phyloP scores from a whole-genome alignment of 1,140 invertebrate genomes.

The Drosophila funebris region DNA sequence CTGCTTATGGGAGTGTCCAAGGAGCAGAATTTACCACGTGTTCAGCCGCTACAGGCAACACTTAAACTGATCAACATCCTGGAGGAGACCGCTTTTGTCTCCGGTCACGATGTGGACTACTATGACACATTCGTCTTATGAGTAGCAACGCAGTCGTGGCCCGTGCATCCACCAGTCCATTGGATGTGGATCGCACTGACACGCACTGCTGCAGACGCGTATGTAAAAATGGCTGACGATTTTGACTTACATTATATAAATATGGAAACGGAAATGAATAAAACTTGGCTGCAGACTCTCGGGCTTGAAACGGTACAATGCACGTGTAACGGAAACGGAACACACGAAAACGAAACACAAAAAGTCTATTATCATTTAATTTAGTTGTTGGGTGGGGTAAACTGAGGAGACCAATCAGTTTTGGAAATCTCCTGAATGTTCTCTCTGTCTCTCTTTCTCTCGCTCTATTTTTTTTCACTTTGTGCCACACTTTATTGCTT shows the following conservation, averaged over 20 bases:
- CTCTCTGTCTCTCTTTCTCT: background rate
- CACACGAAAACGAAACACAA: constrained; percentile 40
- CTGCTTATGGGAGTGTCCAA: constrained; percentile 32
- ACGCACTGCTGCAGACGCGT: constrained; percentile 37
- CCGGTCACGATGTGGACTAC: constrained; percentile 79
- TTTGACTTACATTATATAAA: constrained; percentile 23
- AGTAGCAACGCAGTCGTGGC: constrained; percentile 69
- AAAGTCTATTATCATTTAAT: constrained; percentile 17
- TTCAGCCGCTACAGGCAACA: constrained; percentile 54
- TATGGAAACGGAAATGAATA: constrained; percentile 49
- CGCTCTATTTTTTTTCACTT: background rate
- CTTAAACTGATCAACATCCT: constrained; percentile 76
- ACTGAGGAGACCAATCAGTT: background rate
- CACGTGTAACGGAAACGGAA: constrained; percentile 41
- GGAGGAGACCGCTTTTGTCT: constrained; percentile 72
- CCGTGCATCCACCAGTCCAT: constrained; percentile 5
- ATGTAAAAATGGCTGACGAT: constrained; percentile 28
- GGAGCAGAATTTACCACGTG: constrained; percentile 31
- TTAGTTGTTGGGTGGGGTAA: background rate
- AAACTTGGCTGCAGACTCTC: constrained; percentile 54
- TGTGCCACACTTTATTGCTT: background rate
- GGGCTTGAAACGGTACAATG: constrained; percentile 24
- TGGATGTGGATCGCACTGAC: constrained; percentile 19
- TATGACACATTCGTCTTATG: constrained; percentile 80
- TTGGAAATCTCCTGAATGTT: background rate